These are phyloP conservation scores for Hydractinia echinata DNA, from an alignment of 30 jellyfish, hydroid and myxozoan genomes.

Conservation along the genomic window DNA sequence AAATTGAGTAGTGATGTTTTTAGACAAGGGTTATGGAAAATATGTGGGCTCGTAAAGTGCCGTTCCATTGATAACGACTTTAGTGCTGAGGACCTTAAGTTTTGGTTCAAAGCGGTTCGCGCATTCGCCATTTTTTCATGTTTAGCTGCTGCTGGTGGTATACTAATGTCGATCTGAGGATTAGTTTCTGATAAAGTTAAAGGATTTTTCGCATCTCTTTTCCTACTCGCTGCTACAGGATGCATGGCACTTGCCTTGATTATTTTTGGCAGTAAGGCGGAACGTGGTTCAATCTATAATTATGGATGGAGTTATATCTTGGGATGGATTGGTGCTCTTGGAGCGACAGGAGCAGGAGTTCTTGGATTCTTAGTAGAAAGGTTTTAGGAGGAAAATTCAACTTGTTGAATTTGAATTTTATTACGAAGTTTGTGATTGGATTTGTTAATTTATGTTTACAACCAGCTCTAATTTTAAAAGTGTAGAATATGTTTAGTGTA, in stretches of 20 bases:
- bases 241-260: constrained; percentile 16
- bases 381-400: background rate
- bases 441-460: too few species aligned
- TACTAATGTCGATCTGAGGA: background rate
- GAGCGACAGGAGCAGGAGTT: background rate
- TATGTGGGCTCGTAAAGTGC: background rate
- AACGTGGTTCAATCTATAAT: background rate
- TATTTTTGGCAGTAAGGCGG: background rate
- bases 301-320: constrained; percentile 20
- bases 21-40: constrained; percentile 10
- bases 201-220: constrained; percentile 3
- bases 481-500: too few species aligned
- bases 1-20: background rate
- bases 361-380: background rate
- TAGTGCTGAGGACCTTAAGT: background rate
- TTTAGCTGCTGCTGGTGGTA: background rate
- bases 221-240: background rate
- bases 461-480: too few species aligned
- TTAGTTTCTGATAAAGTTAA: constrained; percentile 15
- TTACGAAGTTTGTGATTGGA: too few species aligned
- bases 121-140: constrained; percentile 21
- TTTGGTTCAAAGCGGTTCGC: constrained; percentile 8
- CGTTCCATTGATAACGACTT: background rate
- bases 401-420: too few species aligned
- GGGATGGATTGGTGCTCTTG: constrained; percentile 24